These are phyloP conservation scores for Caenorhabditis sp. DNA, from an alignment of 2,888 invertebrate species.

Conservation along the genomic window DNA sequence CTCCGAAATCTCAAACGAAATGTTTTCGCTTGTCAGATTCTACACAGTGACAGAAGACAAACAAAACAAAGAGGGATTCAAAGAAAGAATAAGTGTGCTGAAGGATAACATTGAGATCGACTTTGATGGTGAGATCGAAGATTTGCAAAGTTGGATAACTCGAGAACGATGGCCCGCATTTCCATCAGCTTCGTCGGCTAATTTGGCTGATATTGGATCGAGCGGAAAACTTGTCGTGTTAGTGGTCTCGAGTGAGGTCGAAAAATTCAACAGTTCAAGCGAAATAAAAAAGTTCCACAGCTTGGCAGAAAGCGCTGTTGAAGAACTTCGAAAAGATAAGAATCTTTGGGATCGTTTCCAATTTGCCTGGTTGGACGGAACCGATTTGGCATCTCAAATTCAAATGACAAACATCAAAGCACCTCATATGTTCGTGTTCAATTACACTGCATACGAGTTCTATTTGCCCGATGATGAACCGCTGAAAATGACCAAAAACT, in stretches of 20 bases:
- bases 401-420: conserved; percentile 85
- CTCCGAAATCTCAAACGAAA: conserved; percentile 16
- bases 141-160: conserved; percentile 56
- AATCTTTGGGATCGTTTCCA: conserved; percentile 74
- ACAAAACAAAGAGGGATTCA: conserved; percentile 12
- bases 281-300: conserved; percentile 47
- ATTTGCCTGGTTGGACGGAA: conserved; percentile 83
- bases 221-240: conserved; percentile 65
- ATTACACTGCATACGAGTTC: conserved; percentile 89
- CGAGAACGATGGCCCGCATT: conserved; percentile 66
- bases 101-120: conserved; percentile 54
- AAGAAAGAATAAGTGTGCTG: conserved; percentile 44
- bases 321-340: conserved; percentile 35
- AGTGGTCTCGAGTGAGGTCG: conserved; percentile 51
- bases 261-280: conserved; percentile 35
- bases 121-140: conserved; percentile 25
- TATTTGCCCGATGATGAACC: conserved; percentile 85
- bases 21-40: conserved; percentile 35
- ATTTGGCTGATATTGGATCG: conserved; percentile 60
- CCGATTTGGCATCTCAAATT: conserved; percentile 89
- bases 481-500: conserved; percentile 78
- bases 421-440: conserved; percentile 87
- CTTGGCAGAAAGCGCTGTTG: conserved; percentile 46
- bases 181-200: conserved; percentile 55
- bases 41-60: conserved; percentile 30